Evolutionary conservation across 2,113 vertebrate genomes (phyloP), one percentile per base, ranked within the genome.

Genomic region (Strigops habroptila): DNA sequence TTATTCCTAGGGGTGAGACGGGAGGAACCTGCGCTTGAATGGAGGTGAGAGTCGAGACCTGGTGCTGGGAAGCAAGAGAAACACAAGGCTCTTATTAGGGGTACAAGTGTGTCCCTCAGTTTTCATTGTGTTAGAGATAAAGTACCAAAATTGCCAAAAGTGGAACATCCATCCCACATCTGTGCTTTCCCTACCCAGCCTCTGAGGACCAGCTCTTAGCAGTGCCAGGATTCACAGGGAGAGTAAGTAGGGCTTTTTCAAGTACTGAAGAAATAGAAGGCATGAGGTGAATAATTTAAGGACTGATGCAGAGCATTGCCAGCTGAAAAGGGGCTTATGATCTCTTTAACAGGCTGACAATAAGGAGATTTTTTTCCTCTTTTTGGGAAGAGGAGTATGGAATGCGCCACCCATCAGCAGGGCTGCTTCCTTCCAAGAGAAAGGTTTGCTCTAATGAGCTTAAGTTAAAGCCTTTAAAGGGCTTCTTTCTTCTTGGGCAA

Each of bases 261-360:
- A 82, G 22, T 86, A 31, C 71, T 95, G 77, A 37, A 6, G 11
- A 74, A 81, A 64, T 88, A 85, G 79, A 81, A 43, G 85, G 51
- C 17, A 14, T 14, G 46, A 86, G 46, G 13, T 94, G 46, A 90
- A 96, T 95, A 80, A 90, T 95, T 91, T 24, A 95, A 90, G 46
- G 9, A 7, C 30, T 80, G 41, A 19, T 70, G 59, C 82, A 63
- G 53, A 67, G 63, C 46, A 8, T 24, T 65, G 41, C 48, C 24
- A 24, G 48, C 44, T 87, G 74, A 65, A 57, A 73, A 85, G 44
- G 62, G 28, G 35, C 65, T 93, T 85, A 6, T 2, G 16, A 1
- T 88, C 65, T 51, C 64, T 64, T 64, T 78, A 59, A 22, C 19
- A 70, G 57, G 15, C 60, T 80, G 23, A 74, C 37, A 37, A 6